These are phyloP conservation scores for Germaria angustata DNA, from an alignment of 2,888 invertebrate species.

Conservation along the genomic window DNA sequence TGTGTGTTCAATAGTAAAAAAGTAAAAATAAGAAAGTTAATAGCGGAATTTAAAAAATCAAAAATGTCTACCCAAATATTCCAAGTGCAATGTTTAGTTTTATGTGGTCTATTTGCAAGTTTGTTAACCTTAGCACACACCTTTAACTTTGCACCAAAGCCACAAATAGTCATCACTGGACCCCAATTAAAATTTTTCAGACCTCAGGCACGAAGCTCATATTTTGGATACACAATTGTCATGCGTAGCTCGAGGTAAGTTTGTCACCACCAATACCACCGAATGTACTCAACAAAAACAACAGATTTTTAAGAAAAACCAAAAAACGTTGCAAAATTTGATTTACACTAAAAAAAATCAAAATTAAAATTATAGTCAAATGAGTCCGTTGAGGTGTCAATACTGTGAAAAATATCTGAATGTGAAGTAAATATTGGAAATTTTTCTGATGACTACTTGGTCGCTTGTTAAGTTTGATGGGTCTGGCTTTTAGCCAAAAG, in stretches of 20 bases:
- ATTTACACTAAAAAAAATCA: neutral
- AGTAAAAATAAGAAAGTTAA: neutral
- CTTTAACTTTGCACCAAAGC: conserved; percentile 64
- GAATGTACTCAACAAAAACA: neutral
- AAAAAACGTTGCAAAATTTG: conserved; percentile 2
- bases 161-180: conserved; percentile 60
- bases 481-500: too few species aligned
- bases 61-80: conserved; percentile 54
- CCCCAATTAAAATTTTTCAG: conserved; percentile 59
- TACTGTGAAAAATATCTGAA: too few species aligned
- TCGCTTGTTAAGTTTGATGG: too few species aligned
- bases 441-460: too few species aligned
- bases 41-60: neutral
- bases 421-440: too few species aligned
- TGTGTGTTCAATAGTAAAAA: neutral
- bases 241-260: conserved; percentile 65
- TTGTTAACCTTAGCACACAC: conserved; percentile 57
- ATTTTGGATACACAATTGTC: conserved; percentile 65
- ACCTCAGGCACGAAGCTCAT: conserved; percentile 62
- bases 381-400: too few species aligned
- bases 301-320: neutral
- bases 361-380: too few species aligned
- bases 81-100: conserved; percentile 50
- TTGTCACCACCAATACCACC: conserved; percentile 25
- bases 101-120: conserved; percentile 54